Evolutionary conservation across 2,797 vertebrate species (phyloP), one percentile per base, ranked within the genome.

Genomic region (Parauchenoglanis punctatus): DNA sequence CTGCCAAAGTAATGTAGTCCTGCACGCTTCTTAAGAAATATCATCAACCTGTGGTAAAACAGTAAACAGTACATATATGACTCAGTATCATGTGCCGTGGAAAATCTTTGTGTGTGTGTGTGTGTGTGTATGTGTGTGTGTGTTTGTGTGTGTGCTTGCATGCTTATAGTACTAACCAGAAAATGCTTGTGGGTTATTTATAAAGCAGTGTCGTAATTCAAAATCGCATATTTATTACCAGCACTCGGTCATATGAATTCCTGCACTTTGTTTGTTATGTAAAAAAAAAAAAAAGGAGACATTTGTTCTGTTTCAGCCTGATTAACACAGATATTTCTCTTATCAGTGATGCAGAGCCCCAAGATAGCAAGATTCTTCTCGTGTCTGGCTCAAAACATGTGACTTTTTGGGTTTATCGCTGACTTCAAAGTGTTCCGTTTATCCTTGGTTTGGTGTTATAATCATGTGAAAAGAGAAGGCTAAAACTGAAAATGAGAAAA

Each of bases 401-500:
- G 78, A 87, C 61, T 44, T n/a, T 63, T 28, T 58, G 25, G 28
- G 12, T 70, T 77, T 65, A 88, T 78, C 84, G 86, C 54, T 67
- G 72, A 90, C 85, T 78, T 89, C 81, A 91, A 87, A 89, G 86
- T 67, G 49, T 18, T n/a, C 35, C 11, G 49, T 81, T 58, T 68
- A 67, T 76, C 83, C 56, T 35, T 63, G 49, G 44, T n/a, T 52
- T 59, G 59, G 72, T 28, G 20, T 70, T 78, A 2, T 56, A 65
- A 46, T 59, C 25, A 40, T 59, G 44, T 63, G 61, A 70, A 65
- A 40, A 78, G 44, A 83, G 68, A 87, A 44, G 35, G 52, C 52
- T 67, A 31, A 84, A 61, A 81, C 7, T 7, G 40, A n/a, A 4
- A 23, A 28, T n/a, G 28, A 25, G 35, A 80, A 73, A 67, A 80